Evolutionary conservation across 2,113 vertebrate genomes (phyloP).

Genomic region (Notothenia rossii): DNA sequence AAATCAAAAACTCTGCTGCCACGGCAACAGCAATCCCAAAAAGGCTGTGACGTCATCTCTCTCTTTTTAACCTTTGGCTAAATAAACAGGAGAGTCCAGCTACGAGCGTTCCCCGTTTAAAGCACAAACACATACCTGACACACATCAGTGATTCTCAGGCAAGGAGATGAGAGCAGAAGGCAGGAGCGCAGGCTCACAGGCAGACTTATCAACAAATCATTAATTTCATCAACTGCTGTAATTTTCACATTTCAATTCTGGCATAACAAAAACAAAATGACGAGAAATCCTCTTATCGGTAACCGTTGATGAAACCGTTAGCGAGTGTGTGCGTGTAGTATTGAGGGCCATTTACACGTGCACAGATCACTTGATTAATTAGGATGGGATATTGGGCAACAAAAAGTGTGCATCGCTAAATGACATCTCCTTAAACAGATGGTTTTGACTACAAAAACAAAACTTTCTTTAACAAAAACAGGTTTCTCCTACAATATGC

Average conservation of each 20-base stretch:
- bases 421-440: conserved; percentile 65
- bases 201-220: conserved; percentile 71
- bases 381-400: conserved; percentile 48
- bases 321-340: neutral
- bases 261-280: conserved; percentile 40
- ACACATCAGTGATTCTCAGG: conserved; percentile 64
- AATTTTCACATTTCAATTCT: conserved; percentile 72
- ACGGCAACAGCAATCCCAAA: conserved; percentile 41
- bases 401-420: conserved; percentile 65
- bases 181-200: conserved; percentile 79
- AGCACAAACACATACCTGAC: conserved; percentile 34
- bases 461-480: conserved; percentile 58
- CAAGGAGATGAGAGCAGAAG: conserved; percentile 74
- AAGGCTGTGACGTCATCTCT: conserved; percentile 64
- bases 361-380: conserved; percentile 59
- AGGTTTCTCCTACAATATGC: conserved; percentile 56
- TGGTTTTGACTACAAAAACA: conserved; percentile 74
- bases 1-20: conserved; percentile 46
- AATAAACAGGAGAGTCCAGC: conserved; percentile 66
- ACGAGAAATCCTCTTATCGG: conserved; percentile 31
- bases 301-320: conserved; percentile 58
- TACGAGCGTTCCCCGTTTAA: conserved; percentile 29
- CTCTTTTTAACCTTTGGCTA: conserved; percentile 82
- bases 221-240: conserved; percentile 70
- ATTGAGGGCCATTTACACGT: conserved; percentile 16